phyloP scores from a whole-genome alignment of 37 sponge, comb jelly and placozoan species.

The Corticium candelabrum region DNA sequence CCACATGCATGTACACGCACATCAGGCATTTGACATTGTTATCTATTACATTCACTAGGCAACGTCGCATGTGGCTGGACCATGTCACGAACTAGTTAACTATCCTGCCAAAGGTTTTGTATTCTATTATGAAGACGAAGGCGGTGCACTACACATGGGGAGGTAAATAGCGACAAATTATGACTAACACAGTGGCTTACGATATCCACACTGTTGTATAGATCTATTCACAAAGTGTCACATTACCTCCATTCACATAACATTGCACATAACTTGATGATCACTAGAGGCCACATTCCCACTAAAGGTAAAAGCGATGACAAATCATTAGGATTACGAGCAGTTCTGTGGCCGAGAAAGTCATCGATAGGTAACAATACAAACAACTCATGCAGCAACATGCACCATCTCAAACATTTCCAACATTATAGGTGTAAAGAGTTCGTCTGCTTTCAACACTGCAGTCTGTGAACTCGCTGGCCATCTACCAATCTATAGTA shows the following conservation, averaged over 20 bases:
- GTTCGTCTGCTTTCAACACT: neutral
- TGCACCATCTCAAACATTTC: too few relatives aligned
- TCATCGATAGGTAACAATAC: neutral
- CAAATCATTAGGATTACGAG: neutral
- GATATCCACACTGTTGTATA: too few relatives aligned
- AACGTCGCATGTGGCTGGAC: neutral
- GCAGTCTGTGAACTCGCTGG: constrained; percentile 1
- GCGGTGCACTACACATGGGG: too few relatives aligned
- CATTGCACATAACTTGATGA: neutral
- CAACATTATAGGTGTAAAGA: neutral
- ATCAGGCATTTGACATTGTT: neutral
- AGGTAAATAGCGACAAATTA: too few relatives aligned
- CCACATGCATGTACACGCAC: too few relatives aligned
- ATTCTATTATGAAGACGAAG: neutral
- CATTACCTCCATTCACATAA: neutral
- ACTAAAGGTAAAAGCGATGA: neutral
- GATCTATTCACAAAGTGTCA: neutral
- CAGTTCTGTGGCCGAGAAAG: neutral
- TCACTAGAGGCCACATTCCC: neutral
- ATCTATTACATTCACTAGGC: neutral
- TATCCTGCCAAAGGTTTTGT: neutral
- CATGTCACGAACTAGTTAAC: neutral
- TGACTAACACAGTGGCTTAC: too few relatives aligned
- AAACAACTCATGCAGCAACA: neutral
- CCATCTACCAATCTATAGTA: neutral